Conservation (phyloP, 2,888 invertebrate genomes). For the Drosophila meridiana region DNA sequence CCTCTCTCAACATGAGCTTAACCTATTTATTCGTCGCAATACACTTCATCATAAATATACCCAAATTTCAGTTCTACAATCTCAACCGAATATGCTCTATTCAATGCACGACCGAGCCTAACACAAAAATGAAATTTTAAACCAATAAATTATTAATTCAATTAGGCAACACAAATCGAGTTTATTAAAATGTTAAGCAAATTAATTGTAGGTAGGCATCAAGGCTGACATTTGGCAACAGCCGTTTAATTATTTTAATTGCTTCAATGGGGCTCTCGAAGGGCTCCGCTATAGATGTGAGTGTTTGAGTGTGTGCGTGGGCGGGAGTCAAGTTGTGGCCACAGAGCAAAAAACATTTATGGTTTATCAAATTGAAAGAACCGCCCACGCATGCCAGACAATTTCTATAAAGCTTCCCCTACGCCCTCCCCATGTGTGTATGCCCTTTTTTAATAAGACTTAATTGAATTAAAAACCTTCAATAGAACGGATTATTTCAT, state of each 20-base stretch:
- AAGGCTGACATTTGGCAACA: conserved; percentile 35
- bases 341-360: conserved; percentile 1
- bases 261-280: conserved; percentile 22
- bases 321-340: neutral
- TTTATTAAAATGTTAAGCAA: conserved; percentile 12
- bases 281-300: neutral
- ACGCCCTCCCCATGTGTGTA: no score
- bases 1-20: no score
- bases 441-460: neutral
- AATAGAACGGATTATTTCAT: neutral
- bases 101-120: neutral
- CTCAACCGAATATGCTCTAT: neutral
- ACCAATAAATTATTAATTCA: conserved; percentile 1
- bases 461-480: conserved; percentile 10
- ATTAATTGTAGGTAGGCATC: conserved; percentile 26
- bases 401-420: neutral
- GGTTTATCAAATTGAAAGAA: neutral
- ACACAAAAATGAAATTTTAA: neutral
- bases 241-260: conserved; percentile 46
- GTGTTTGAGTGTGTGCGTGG: neutral
- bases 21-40: no score
- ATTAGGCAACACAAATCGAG: conserved; percentile 10
- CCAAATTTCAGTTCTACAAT: neutral
- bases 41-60: neutral
- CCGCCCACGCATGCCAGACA: neutral